Conservation (phyloP, 2,797 vertebrate genomes). For the Gouania willdenowi region DNA sequence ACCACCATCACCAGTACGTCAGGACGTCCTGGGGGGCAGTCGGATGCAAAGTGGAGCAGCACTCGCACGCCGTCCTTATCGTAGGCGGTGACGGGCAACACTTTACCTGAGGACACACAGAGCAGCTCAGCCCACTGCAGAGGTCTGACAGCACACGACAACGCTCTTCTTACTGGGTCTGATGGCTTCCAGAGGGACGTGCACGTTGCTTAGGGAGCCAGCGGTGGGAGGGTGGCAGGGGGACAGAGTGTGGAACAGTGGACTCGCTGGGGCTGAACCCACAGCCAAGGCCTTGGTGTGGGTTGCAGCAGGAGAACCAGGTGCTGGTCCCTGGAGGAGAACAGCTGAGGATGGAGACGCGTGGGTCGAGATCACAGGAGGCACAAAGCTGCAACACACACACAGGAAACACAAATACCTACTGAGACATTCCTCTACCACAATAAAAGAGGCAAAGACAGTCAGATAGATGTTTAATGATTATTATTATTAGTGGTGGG, state of each 20-base stretch:
- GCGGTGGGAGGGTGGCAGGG: constrained; percentile 74
- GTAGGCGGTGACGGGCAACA: constrained; percentile 88
- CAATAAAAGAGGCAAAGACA: no score
- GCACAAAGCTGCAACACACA: no score
- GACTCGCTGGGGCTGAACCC: constrained; percentile 79
- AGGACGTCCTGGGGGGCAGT: constrained; percentile 82
- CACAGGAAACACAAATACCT: no score
- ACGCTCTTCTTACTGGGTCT: constrained; percentile 84
- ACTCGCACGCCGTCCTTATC: constrained; percentile 92
- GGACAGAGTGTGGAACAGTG: constrained; percentile 78
- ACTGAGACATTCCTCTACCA: no score
- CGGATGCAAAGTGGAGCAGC: constrained; percentile 89
- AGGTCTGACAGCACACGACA: no score
- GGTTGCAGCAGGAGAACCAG: constrained; percentile 51
- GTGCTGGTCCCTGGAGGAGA: constrained; percentile 47
- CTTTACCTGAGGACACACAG: constrained; percentile 74
- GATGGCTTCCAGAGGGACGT: constrained; percentile 88
- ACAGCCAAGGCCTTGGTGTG: constrained; percentile 38
- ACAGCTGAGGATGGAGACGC: constrained; percentile 50
- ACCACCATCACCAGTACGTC: constrained; percentile 93
- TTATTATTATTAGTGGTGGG: no score
- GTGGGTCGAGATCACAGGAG: no score
- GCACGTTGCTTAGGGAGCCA: constrained; percentile 84
- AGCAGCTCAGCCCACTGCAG: not conserved
- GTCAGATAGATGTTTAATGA: no score